phyloP scores from a whole-genome alignment of 2,113 vertebrate species.

The Perognathus longimembris region DNA sequence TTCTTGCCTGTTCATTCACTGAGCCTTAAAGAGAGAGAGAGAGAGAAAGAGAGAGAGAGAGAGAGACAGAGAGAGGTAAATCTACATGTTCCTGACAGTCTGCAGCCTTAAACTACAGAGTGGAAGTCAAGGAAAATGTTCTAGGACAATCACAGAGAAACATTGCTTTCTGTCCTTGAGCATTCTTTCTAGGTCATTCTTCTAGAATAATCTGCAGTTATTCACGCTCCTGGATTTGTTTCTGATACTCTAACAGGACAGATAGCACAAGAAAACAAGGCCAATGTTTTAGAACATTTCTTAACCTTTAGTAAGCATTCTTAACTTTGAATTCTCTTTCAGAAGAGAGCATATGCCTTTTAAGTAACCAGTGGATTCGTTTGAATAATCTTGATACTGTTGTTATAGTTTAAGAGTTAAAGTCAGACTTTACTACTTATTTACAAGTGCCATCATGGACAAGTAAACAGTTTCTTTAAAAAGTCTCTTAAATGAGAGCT shows the following conservation, averaged over 20 bases:
- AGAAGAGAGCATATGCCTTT: neutral
- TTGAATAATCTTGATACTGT: neutral
- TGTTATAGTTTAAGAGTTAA: neutral
- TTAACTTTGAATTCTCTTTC: slow-evolving; percentile 30
- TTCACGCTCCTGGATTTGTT: slow-evolving; percentile 2
- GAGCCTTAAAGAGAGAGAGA: too few species aligned
- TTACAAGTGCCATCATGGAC: neutral
- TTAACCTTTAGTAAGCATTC: neutral
- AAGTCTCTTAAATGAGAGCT: neutral
- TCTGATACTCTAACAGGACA: neutral
- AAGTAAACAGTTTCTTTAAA: too few species aligned
- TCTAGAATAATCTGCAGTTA: neutral
- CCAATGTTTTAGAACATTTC: neutral
- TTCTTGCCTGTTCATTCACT: neutral
- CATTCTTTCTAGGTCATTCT: neutral
- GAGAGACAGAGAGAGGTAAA: neutral
- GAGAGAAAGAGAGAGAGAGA: too few species aligned
- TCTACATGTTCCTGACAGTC: neutral
- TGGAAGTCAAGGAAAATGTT: neutral
- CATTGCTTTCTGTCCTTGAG: neutral
- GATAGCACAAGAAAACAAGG: neutral
- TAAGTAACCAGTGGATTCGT: neutral
- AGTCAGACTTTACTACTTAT: neutral
- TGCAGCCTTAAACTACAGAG: neutral
- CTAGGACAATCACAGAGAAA: neutral